phyloP scores from a whole-genome alignment of 2,113 vertebrate species.

The Anoura caudifer region DNA sequence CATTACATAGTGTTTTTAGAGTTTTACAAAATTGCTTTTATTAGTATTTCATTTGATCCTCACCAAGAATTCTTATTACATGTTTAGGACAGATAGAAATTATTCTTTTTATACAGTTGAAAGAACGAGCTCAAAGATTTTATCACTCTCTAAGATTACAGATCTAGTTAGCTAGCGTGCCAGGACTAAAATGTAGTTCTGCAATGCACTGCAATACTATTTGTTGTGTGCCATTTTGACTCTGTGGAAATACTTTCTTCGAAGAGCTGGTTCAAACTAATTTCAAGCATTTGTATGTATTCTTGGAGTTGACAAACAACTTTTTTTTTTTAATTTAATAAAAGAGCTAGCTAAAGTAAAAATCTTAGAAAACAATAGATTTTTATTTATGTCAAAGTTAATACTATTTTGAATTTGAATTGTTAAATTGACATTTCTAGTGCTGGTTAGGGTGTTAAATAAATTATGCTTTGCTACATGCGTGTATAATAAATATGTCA shows the following conservation, averaged over 20 bases:
- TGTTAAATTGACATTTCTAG: neutral
- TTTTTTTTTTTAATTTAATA: neutral
- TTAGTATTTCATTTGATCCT: slow-evolving; percentile 1
- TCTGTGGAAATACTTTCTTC: neutral
- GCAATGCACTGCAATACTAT: neutral
- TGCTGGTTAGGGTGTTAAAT: neutral
- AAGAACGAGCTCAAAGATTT: neutral
- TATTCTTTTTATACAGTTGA: neutral
- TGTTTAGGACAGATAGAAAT: neutral
- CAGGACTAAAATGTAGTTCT: neutral
- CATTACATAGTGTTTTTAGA: neutral
- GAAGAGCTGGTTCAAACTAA: neutral
- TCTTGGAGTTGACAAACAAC: neutral
- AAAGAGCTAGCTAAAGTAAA: neutral
- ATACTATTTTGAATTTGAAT: slow-evolving; percentile 2
- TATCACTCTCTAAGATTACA: neutral
- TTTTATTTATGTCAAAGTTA: neutral
- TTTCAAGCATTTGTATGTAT: neutral
- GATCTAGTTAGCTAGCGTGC: neutral
- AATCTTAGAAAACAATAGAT: neutral
- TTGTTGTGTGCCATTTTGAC: neutral
- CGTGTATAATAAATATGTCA: neutral
- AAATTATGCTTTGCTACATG: neutral
- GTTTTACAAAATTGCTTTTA: neutral
- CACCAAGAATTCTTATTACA: neutral